Conservation (phyloP, 92 coral and sea anemone genomes). For the Epizoanthus illoricatus region DNA sequence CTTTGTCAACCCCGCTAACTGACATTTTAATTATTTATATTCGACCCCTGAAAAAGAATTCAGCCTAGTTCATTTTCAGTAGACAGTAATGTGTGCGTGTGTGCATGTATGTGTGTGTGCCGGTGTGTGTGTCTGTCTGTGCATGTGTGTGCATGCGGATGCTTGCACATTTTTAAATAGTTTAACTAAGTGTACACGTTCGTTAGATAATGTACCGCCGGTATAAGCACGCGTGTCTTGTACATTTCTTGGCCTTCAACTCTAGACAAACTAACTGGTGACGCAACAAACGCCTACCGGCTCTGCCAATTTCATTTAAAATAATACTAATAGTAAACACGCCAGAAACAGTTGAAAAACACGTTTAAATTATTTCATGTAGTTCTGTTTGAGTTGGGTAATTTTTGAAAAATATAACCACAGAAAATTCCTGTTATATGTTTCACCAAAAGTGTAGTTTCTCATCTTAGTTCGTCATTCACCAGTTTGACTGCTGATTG, state of each 20-base stretch:
- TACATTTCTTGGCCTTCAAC: background rate
- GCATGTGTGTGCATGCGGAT: background rate
- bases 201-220: background rate
- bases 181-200: background rate
- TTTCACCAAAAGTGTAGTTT: background rate
- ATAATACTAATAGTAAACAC: too few species aligned
- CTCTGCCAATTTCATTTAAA: background rate
- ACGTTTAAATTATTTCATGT: background rate
- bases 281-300: background rate
- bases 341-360: background rate
- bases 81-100: background rate
- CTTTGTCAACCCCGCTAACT: background rate
- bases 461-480: background rate
- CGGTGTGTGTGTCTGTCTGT: background rate
- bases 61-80: background rate
- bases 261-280: background rate
- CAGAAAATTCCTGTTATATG: background rate
- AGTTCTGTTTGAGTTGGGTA: background rate
- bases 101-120: background rate
- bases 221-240: background rate
- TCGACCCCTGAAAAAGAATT: constrained; percentile 3
- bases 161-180: background rate
- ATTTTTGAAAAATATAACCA: background rate
- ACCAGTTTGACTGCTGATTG: background rate
- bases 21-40: background rate